Evolutionary conservation across 2,888 invertebrate species (phyloP), one percentile per base, ranked within the genome.

Genomic region (Elysia crispata): DNA sequence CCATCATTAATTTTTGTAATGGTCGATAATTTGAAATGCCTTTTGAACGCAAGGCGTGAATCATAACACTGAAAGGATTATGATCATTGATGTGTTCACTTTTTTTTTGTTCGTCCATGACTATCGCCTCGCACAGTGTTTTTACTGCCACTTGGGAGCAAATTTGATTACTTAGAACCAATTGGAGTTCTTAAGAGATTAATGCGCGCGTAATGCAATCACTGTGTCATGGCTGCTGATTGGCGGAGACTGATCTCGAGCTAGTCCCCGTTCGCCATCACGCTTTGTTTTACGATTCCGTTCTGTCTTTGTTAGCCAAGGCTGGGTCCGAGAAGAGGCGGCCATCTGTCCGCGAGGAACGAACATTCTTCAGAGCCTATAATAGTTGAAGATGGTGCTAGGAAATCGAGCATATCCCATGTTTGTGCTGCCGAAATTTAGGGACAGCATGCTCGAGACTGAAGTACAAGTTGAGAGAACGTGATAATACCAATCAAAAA

Each of bases 81-180:
- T 67, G 30, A 67, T 33, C n/a, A 33, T 20, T 67, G 66, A 66
- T 25, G 69, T 49, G 49, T 66, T 67, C 67, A 30, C 31, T 28
- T 64, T 30, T 23, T 31, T 69, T 54, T 11, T 62, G 41, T 49
- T n/a, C 18, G 18, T 72, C 49, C 28, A n/a, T 33, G 69, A 41
- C 41, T 41, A 41, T 3, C 41, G 41, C 41, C 11, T 41, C 11
- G 41, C 41, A 41, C 41, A 3, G 41, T 41, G 41, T 41, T 41
- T 41, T 41, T 41, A 41, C 41, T 41, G 41, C 41, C 41, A 41
- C 41, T 41, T 41, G 41, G 41, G 41, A 41, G 41, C 64, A 70
- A 78, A 78, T 78, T 77, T 78, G 77, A 78, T 78, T 78, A 78
- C 77, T 78, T 78, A 78, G 72, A 72, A 60, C 60, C 77, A 62